These are phyloP conservation scores for Meriones psammophilus DNA, from an alignment of 2,797 vertebrate species.

Conservation along the genomic window DNA sequence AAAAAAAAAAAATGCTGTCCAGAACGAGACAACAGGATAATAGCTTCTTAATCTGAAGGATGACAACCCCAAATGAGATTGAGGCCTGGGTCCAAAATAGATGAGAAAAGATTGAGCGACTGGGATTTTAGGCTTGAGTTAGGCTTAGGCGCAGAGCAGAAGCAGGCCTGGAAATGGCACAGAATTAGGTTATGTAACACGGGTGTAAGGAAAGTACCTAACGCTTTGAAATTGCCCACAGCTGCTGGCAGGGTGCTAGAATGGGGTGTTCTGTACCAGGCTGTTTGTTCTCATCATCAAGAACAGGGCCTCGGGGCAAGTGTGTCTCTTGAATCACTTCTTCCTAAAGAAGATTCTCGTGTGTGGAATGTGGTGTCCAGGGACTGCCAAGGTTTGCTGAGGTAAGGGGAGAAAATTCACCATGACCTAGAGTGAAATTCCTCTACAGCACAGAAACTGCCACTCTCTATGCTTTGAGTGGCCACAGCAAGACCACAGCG, in stretches of 20 bases:
- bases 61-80: background rate
- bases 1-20: background rate
- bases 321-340: background rate
- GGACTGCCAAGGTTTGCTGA: background rate
- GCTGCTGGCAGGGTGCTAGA: background rate
- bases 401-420: background rate
- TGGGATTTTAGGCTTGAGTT: background rate
- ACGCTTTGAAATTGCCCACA: background rate
- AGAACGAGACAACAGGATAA: background rate
- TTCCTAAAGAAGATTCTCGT: constrained; percentile 1
- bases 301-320: background rate
- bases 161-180: background rate
- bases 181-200: background rate
- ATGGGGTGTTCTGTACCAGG: background rate
- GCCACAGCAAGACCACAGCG: background rate
- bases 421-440: background rate
- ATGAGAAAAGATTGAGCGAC: background rate
- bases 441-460: background rate
- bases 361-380: background rate
- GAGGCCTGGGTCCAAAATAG: background rate
- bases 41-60: background rate
- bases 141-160: background rate
- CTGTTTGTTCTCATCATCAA: background rate
- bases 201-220: background rate
- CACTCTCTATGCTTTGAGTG: background rate